A percentile compares a stretch with the other conserved stretches of the same genome.
Evolutionary conservation across 2,113 vertebrate species (phyloP).

Genomic region (Girardinichthys multiradiatus): DNA sequence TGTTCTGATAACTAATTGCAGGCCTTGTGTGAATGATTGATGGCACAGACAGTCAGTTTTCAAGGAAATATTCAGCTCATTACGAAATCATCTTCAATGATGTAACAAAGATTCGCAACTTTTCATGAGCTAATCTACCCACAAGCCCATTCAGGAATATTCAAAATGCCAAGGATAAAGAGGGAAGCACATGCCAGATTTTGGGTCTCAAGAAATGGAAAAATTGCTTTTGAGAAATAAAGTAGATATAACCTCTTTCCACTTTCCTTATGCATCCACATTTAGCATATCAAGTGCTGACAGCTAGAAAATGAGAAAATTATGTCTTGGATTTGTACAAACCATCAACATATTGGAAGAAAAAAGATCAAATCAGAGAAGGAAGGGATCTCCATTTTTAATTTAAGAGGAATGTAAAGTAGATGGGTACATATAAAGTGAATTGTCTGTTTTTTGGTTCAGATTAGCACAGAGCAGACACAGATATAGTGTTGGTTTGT

Average conservation of each 20-base stretch:
- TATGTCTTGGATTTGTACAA: constrained; percentile 41
- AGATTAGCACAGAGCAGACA: constrained; percentile 6
- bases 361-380: constrained; percentile 51
- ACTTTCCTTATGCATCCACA: constrained; percentile 51
- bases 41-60: constrained; percentile 39
- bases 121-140: not conserved
- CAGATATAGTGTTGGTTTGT: constrained; percentile 20
- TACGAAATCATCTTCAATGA: constrained; percentile 47
- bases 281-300: constrained; percentile 33
- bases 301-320: constrained; percentile 43
- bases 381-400: constrained; percentile 40
- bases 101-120: constrained; percentile 10
- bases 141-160: constrained; percentile 10
- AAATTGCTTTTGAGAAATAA: constrained; percentile 17
- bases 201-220: constrained; percentile 31
- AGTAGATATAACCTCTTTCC: constrained; percentile 55
- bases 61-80: constrained; percentile 55
- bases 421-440: constrained; percentile 18
- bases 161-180: constrained; percentile 13
- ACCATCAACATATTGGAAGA: constrained; percentile 39
- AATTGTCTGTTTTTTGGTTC: constrained; percentile 36
- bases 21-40: constrained; percentile 48
- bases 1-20: constrained; percentile 59
- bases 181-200: constrained; percentile 1
- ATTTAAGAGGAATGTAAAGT: constrained; percentile 19